Base-by-base conservation (phyloP, 2,113 vertebrate genomes). In the Corydoras maculifer region DNA sequence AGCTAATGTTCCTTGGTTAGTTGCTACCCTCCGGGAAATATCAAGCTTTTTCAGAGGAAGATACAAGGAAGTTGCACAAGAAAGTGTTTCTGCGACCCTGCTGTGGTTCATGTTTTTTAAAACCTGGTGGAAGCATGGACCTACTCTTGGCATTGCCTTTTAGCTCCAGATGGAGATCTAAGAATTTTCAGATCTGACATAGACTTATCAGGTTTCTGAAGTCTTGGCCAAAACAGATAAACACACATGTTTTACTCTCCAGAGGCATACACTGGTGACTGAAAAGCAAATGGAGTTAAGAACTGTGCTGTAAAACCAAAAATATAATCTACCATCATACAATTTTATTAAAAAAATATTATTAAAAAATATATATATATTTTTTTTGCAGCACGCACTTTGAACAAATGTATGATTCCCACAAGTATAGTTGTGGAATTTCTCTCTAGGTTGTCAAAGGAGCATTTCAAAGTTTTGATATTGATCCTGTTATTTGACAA, bases 71-170 rank as follows among this genome's bases (percentile, higher is more conserved):
- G 13, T 51, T 55, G 43, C 51, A 70, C 15, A 59, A 70, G 67
- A 62, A 74, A 74, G 72, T 69, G 65, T 69, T 64, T 64, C 50
- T 48, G 14, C 14, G 35, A 76, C 53, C 68, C 74, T 60, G 62
- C 68, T 71, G 74, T 9, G 62, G 31, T 53, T 75, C 55, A 71
- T 54, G 61, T 62, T 62, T 62, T 71, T 76, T 76, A 76, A 65
- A 69, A 73, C 65, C 50, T 63, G 35, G 70, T 54, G 69, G 60
- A 58, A 75, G 59, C 5, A 29, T 43, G 51, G n/a, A 30, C 55
- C 29, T 70, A 60, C 74, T 67, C 58, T 30, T 43, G 30, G 65
- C 58, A 32, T 32, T 43, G 49, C 55, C 51, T 61, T 57, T 48
- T 12, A 6, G 11, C 67, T 67, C 64, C 64, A 67, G 62, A 58